A percentile compares a stretch with the other conserved stretches of the same genome.
phyloP scores from a whole-genome alignment of 2,888 invertebrate genomes.

The Colostygia pectinataria region DNA sequence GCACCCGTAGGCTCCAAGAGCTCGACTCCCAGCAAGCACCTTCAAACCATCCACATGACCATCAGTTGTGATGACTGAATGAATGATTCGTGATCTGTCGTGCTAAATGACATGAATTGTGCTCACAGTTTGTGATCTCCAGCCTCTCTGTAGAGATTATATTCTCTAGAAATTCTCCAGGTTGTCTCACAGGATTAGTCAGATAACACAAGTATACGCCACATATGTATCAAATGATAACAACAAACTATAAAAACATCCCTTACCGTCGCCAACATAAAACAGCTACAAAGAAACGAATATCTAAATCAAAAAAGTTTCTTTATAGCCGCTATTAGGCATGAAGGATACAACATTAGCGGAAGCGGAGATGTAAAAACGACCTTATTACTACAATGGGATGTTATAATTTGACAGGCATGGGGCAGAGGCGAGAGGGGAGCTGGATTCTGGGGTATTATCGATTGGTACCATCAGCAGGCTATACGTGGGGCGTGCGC shows the following conservation, averaged over 20 bases:
- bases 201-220: not conserved
- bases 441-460: constrained; percentile 72
- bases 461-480: constrained; percentile 77
- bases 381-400: constrained; percentile 74
- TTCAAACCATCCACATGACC: constrained; percentile 29
- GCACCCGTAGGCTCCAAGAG: constrained; percentile 48
- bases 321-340: constrained; percentile 71
- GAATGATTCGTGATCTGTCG: constrained; percentile 12
- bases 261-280: constrained; percentile 38
- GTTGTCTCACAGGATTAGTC: no score
- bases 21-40: constrained; percentile 38
- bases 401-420: constrained; percentile 75
- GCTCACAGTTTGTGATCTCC: no score
- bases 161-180: no score
- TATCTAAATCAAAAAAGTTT: constrained; percentile 57
- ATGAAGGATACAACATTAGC: constrained; percentile 59
- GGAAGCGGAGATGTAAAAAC: constrained; percentile 65
- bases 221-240: constrained; percentile 23
- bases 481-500: constrained; percentile 64
- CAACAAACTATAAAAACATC: constrained; percentile 42
- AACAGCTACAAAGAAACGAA: constrained; percentile 55
- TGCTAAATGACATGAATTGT: constrained; percentile 2
- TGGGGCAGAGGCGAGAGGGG: constrained; percentile 68
- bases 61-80: constrained; percentile 24
- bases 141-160: no score